phyloP scores from a whole-genome alignment of 2,797 vertebrate genomes.

The Hipposideros larvatus region DNA sequence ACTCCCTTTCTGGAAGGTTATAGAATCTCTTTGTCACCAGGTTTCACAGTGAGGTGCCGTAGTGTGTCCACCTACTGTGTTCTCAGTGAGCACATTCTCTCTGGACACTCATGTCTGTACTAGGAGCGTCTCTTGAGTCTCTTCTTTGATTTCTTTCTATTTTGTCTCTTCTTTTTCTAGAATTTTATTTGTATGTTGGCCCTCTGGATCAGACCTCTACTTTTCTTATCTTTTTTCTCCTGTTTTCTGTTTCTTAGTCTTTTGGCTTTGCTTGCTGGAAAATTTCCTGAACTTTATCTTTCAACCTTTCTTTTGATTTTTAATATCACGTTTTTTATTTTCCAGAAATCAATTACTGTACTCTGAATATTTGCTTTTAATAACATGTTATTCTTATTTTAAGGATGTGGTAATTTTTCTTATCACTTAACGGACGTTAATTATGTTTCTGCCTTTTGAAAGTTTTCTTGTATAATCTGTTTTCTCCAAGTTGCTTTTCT shows the following conservation, averaged over 20 bases:
- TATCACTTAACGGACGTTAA: background rate
- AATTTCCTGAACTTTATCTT: constrained; percentile 54
- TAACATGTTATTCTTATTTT: constrained; percentile 25
- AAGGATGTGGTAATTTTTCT: background rate
- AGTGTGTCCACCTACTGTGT: background rate
- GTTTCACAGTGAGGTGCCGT: background rate
- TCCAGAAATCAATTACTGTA: background rate
- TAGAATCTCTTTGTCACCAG: background rate
- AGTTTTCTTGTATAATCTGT: background rate
- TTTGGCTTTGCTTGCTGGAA: constrained; percentile 35
- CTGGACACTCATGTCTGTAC: background rate
- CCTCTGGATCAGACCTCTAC: background rate
- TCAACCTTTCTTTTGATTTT: constrained; percentile 1
- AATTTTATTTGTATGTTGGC: background rate
- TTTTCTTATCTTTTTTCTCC: background rate
- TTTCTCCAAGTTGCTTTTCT: constrained; percentile 48
- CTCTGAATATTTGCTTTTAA: constrained; percentile 41
- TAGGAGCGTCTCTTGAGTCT: background rate
- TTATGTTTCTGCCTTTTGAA: background rate
- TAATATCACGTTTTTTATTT: constrained; percentile 21
- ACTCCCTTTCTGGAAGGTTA: background rate
- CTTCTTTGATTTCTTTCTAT: constrained; percentile 33
- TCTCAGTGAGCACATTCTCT: background rate
- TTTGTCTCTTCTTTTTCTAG: constrained; percentile 22
- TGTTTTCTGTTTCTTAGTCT: constrained; percentile 28